These are phyloP conservation scores for Bathynomus jamesi DNA, from an alignment of 1,140 invertebrate genomes.

Conservation along the genomic window DNA sequence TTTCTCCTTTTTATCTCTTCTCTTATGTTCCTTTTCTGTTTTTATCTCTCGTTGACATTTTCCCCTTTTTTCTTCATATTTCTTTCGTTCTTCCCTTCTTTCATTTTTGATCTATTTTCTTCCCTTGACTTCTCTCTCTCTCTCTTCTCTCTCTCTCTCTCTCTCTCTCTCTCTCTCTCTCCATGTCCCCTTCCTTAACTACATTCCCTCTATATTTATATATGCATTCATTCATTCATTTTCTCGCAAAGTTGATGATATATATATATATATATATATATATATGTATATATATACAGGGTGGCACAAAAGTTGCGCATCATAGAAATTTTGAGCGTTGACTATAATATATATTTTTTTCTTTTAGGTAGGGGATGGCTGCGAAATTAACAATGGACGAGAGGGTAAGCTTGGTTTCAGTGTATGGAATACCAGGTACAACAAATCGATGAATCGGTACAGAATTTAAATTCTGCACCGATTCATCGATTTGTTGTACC, in stretches of 20 bases:
- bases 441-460: too few species aligned
- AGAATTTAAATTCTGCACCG: too few species aligned
- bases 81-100: not conserved
- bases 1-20: not conserved
- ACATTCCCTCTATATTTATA: not conserved
- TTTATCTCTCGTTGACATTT: not conserved
- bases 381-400: too few species aligned
- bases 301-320: not conserved
- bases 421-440: too few species aligned
- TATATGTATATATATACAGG: slow-evolving; percentile 1
- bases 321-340: not conserved
- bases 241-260: not conserved
- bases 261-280: slow-evolving; percentile 5
- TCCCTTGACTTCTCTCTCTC: not conserved
- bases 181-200: not conserved
- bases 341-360: not conserved
- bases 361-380: too few species aligned
- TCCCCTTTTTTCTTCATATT: not conserved
- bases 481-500: too few species aligned
- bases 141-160: not conserved
- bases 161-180: not conserved
- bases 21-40: not conserved
- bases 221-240: not conserved
- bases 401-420: too few species aligned
- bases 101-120: not conserved